Evolutionary conservation across 2,113 vertebrate genomes (phyloP).

Genomic region (Pandion haliaetus): DNA sequence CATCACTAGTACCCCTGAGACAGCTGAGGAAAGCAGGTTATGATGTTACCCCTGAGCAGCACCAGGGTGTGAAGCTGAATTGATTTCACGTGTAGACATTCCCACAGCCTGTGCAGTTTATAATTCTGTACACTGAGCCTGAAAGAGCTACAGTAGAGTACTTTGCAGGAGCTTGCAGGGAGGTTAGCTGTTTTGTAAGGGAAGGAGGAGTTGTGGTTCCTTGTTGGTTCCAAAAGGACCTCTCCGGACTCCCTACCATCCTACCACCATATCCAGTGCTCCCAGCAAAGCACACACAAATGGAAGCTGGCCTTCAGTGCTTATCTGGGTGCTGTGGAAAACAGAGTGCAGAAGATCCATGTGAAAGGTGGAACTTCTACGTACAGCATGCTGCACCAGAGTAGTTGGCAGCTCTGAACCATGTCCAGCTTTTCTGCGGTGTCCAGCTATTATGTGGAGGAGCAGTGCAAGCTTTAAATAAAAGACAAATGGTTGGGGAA

Average conservation of each 20-base stretch:
- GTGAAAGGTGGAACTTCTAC: not conserved
- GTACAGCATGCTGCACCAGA: not conserved
- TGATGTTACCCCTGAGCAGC: not conserved
- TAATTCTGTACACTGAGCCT: not conserved
- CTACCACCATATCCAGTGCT: not conserved
- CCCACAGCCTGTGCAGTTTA: not conserved
- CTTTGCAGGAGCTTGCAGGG: not conserved
- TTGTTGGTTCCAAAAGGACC: not conserved
- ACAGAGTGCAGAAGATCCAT: not conserved
- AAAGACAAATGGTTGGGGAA: not conserved
- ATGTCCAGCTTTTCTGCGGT: not conserved
- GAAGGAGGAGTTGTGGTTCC: not conserved
- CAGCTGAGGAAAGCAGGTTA: not conserved
- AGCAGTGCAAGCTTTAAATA: not conserved
- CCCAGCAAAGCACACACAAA: not conserved
- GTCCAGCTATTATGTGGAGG: not conserved
- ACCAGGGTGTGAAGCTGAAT: not conserved
- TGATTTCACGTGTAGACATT: not conserved
- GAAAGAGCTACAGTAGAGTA: not conserved
- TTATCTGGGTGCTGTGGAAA: not conserved
- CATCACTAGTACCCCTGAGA: not conserved
- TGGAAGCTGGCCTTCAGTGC: not conserved
- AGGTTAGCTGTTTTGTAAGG: not conserved
- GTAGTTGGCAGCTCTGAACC: not conserved
- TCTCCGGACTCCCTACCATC: not conserved